Percentiles rank a stretch among this genome's conserved stretches.
Conservation (phyloP, 2,888 invertebrate species). For the Drosophila stalkeri region DNA sequence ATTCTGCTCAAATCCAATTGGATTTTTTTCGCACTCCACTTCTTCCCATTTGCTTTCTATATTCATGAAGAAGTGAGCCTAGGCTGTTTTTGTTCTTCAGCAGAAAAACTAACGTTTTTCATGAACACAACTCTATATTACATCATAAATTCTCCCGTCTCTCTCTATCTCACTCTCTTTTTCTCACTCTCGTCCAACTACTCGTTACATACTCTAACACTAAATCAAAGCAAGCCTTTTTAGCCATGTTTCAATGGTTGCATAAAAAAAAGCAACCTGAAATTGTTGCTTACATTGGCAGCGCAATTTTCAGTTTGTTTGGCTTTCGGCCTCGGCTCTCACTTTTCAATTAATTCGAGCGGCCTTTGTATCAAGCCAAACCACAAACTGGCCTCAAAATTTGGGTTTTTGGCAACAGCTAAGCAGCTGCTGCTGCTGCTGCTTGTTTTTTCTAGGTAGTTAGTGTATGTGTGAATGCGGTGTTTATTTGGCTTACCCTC, state of each 20-base stretch:
- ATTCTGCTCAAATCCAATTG: too few relatives aligned
- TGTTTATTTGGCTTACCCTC: conserved; percentile 41
- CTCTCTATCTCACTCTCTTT: background rate
- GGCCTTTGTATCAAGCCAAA: conserved; percentile 36
- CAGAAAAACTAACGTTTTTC: too few relatives aligned
- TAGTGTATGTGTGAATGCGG: conserved; percentile 27
- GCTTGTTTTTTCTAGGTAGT: conserved; percentile 10
- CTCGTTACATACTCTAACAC: background rate
- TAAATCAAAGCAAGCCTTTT: background rate
- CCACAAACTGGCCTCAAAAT: conserved; percentile 26
- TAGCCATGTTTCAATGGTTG: background rate
- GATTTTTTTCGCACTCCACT: too few relatives aligned
- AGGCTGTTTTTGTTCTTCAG: too few relatives aligned
- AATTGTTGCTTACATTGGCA: conserved; percentile 55
- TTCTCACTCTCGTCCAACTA: background rate
- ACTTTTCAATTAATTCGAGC: conserved; percentile 74
- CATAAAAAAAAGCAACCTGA: conserved; percentile 43
- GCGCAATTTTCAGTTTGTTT: conserved; percentile 58
- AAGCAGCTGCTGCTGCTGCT: background rate
- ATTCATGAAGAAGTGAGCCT: too few relatives aligned
- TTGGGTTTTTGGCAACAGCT: conserved; percentile 24
- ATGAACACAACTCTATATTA: background rate
- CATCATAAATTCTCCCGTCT: background rate
- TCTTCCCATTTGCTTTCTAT: too few relatives aligned
- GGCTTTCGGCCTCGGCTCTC: conserved; percentile 54